Percentiles rank a stretch among this genome's conserved stretches.
Evolutionary conservation across 2,113 vertebrate genomes (phyloP).

Genomic region (Miniopterus natalensis): DNA sequence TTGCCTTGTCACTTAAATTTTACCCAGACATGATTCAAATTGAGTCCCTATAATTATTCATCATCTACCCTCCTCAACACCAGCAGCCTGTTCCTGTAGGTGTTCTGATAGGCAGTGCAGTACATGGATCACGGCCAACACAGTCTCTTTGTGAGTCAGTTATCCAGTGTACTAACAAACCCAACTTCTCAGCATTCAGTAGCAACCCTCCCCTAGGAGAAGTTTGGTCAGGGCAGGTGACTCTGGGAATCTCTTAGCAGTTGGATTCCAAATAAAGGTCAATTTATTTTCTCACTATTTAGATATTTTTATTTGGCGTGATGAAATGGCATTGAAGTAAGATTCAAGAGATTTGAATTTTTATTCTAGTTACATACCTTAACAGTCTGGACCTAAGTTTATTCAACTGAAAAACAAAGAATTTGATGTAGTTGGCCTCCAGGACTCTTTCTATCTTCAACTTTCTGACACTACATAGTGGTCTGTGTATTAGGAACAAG

Average conservation of each 20-base stretch:
- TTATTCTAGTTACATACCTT: background rate
- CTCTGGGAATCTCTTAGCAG: background rate
- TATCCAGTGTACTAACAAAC: background rate
- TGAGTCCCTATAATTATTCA: background rate
- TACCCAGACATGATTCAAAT: background rate
- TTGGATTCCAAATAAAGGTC: conserved; percentile 29
- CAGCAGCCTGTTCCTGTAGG: background rate
- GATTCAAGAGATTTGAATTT: background rate
- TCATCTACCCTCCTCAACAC: background rate
- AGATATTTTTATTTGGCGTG: conserved; percentile 29
- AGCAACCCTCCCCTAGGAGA: background rate
- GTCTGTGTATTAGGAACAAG: background rate
- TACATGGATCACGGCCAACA: too few species aligned
- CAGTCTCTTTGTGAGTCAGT: background rate
- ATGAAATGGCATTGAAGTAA: conserved; percentile 25
- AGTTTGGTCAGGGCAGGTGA: background rate
- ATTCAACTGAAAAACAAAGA: background rate
- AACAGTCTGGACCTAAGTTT: background rate
- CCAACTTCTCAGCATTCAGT: background rate
- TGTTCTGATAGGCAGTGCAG: background rate
- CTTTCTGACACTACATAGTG: background rate
- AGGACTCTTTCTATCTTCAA: background rate
- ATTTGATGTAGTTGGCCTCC: background rate
- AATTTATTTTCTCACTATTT: background rate
- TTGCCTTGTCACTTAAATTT: background rate